A percentile compares a stretch with the other conserved stretches of the same genome.
Evolutionary conservation across 2,888 invertebrate genomes (phyloP).

Genomic region (Aspidapion aeneum): DNA sequence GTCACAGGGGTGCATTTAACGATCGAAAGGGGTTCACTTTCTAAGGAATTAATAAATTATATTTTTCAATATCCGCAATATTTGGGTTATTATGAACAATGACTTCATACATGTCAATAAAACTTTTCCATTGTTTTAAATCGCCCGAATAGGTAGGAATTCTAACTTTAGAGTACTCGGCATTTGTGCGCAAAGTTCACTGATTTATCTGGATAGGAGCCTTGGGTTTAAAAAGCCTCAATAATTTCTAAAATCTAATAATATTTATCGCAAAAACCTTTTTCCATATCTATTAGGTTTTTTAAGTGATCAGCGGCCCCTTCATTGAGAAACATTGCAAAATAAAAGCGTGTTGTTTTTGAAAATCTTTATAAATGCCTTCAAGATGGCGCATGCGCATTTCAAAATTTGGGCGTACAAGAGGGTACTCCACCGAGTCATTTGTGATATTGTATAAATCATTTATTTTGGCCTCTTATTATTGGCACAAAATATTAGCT

Average conservation of each 20-base stretch:
- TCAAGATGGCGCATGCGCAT: no score
- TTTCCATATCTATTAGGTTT: neutral
- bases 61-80: neutral
- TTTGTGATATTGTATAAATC: no score
- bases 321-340: no score
- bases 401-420: no score
- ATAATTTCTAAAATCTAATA: neutral
- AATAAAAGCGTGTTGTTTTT: no score
- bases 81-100: neutral
- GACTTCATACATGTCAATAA: neutral
- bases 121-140: neutral
- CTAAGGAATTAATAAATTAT: neutral
- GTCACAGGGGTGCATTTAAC: neutral
- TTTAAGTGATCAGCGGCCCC: no score
- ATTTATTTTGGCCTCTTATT: no score
- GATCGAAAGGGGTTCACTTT: neutral
- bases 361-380: no score
- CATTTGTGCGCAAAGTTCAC: neutral
- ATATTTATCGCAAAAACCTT: neutral
- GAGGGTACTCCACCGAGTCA: no score
- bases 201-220: neutral
- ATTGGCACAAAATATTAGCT: no score
- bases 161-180: neutral
- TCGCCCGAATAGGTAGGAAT: neutral
- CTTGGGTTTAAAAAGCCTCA: neutral